Conservation (phyloP, 2,113 vertebrate species). For the Perccottus glenii region DNA sequence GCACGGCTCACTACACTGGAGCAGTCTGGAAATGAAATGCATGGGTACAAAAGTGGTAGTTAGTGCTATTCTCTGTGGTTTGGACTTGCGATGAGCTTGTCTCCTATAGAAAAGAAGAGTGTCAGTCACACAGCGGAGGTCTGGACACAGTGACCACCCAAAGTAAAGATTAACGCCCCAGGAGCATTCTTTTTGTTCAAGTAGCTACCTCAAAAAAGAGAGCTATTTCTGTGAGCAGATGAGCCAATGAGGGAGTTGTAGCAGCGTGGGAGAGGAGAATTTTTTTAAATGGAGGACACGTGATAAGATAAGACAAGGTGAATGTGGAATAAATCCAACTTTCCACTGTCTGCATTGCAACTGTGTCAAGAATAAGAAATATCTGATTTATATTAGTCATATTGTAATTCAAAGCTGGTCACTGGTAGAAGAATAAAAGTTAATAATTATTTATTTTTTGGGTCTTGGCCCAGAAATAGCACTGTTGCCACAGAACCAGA, state of each 20-base stretch:
- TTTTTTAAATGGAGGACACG: slow-evolving; percentile 25
- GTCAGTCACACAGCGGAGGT: slow-evolving; percentile 39
- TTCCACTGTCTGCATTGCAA: slow-evolving; percentile 6
- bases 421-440: slow-evolving; percentile 3
- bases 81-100: slow-evolving; percentile 18
- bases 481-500: neutral
- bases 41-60: neutral
- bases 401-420: neutral
- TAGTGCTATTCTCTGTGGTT: slow-evolving; percentile 33
- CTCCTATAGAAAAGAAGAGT: slow-evolving; percentile 37
- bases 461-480: neutral
- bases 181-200: slow-evolving; percentile 38
- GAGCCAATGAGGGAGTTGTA: slow-evolving; percentile 28
- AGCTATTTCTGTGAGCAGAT: slow-evolving; percentile 56
- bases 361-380: neutral
- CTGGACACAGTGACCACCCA: slow-evolving; percentile 32
- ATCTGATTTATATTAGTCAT: slow-evolving; percentile 2
- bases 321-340: slow-evolving; percentile 20
- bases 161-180: slow-evolving; percentile 47
- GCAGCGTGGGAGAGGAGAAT: slow-evolving; percentile 32
- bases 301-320: slow-evolving; percentile 18
- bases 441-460: neutral
- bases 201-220: slow-evolving; percentile 41
- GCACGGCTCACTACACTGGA: slow-evolving; percentile 79
- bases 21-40: slow-evolving; percentile 58